These are phyloP conservation scores for Molothrus ater DNA, from an alignment of 2,797 vertebrate genomes.

Conservation along the genomic window DNA sequence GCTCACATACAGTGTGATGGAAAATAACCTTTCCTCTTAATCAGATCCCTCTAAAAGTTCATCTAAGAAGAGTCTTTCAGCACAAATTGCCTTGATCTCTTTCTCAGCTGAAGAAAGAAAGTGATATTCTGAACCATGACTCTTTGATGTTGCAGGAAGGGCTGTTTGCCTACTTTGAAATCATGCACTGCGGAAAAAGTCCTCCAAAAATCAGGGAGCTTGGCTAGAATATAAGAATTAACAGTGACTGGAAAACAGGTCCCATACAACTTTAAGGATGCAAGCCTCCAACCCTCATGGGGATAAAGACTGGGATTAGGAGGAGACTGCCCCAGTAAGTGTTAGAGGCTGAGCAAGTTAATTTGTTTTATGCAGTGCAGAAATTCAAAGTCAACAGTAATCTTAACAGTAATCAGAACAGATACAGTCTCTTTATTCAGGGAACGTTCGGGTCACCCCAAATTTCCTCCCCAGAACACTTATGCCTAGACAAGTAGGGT, in stretches of 20 bases:
- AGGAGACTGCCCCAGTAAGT: not conserved
- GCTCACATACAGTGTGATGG: not conserved
- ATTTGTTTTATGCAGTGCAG: not conserved
- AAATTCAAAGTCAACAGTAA: constrained; percentile 1
- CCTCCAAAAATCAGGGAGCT: not conserved
- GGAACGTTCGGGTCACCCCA: not conserved
- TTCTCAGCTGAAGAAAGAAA: not conserved
- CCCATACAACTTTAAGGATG: not conserved
- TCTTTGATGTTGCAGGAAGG: not conserved
- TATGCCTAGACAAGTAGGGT: not conserved
- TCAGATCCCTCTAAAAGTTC: not conserved
- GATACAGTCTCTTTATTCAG: not conserved
- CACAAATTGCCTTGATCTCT: not conserved
- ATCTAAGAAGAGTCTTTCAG: not conserved
- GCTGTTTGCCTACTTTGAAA: not conserved
- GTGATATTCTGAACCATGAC: not conserved
- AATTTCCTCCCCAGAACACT: not conserved
- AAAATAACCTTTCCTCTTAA: constrained; percentile 14
- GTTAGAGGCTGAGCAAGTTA: not conserved
- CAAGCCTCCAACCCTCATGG: not conserved
- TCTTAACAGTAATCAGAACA: not conserved
- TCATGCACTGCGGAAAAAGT: not conserved
- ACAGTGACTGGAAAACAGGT: not conserved
- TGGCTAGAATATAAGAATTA: not conserved
- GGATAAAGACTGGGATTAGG: not conserved